Evolutionary conservation across 2,113 vertebrate genomes (phyloP), one percentile per base, ranked within the genome.

Genomic region (Aphelocoma coerulescens): DNA sequence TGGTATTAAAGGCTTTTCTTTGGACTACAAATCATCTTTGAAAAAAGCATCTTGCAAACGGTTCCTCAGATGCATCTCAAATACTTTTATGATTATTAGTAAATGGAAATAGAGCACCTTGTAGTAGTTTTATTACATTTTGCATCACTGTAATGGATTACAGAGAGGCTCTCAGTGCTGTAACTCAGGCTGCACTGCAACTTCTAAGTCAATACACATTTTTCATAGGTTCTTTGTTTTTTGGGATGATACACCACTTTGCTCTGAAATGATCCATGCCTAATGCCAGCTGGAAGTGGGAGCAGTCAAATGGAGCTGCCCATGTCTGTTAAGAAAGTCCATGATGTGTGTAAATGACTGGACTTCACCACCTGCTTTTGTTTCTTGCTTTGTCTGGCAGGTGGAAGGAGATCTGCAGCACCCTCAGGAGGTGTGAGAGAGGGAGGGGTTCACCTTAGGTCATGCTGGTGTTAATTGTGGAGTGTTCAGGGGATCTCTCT

Each of bases 81-180:
- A 91, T 49, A 66, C 75, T 95, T 96, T 87, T 80, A 93, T 71
- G 79, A 92, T 80, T 96, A 92, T 94, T 89, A 39, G 54, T 93
- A 94, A 96, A 94, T 94, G 85, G 90, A 94, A 95, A 96, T 96
- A 94, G 77, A 91, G 71, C 74, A 86, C 91, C 74, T 85, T 75
- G 83, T 93, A 84, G 86, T 92, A 91, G 85, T 91, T 94, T 93
- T 92, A 95, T 92, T 94, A 61, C 44, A 39, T 88, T 92, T 92
- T 86, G 37, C 68, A 75, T 54, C 62, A 54, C 65, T 11, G 2
- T 91, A 85, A 95, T 93, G 83, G 76, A 93, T 95, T 87, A 72
- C n/a, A 58, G 68, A 85, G 59, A 67, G 61, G 28, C 35, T 91
- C 20, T 59, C 19, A 13, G 23, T 78, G 55, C 88, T 92, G 35